Percentiles rank a stretch among this genome's conserved stretches.
Evolutionary conservation across 2,888 invertebrate species (phyloP).

Genomic region (Mimumesa dahlbomi): DNA sequence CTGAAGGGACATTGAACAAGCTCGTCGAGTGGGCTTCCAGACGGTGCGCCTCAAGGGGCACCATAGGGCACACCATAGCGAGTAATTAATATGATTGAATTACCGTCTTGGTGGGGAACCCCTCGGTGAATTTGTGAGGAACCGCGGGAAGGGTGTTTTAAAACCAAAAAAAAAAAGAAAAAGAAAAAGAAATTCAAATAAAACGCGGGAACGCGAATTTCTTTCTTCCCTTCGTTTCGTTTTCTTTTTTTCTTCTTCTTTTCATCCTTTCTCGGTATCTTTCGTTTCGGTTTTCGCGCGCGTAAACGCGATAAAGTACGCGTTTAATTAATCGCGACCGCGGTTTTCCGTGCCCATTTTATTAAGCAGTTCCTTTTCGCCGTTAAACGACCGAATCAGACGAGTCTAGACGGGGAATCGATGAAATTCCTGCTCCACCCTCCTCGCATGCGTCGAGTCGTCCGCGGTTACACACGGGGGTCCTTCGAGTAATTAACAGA

Average conservation of each 20-base stretch:
- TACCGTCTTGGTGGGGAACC: not conserved
- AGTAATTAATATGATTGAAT: constrained; percentile 48
- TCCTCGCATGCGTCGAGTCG: constrained; percentile 6
- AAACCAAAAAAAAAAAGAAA: too few species aligned
- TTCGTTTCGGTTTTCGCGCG: too few species aligned
- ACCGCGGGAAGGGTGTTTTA: not conserved
- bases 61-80: constrained; percentile 16
- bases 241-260: too few species aligned
- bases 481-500: constrained; percentile 35
- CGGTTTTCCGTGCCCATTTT: too few species aligned
- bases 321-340: too few species aligned
- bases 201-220: too few species aligned
- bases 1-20: constrained; percentile 14
- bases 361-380: too few species aligned
- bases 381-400: constrained; percentile 18
- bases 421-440: constrained; percentile 32
- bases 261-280: too few species aligned
- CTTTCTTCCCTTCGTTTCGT: too few species aligned
- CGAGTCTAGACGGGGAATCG: constrained; percentile 19
- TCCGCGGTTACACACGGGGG: constrained; percentile 18
- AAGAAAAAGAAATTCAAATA: too few species aligned
- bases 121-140: not conserved
- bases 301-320: too few species aligned
- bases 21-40: constrained; percentile 17
- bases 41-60: constrained; percentile 24